These are phyloP conservation scores for Microplitis mediator DNA, from an alignment of 1,140 invertebrate species.

Conservation along the genomic window DNA sequence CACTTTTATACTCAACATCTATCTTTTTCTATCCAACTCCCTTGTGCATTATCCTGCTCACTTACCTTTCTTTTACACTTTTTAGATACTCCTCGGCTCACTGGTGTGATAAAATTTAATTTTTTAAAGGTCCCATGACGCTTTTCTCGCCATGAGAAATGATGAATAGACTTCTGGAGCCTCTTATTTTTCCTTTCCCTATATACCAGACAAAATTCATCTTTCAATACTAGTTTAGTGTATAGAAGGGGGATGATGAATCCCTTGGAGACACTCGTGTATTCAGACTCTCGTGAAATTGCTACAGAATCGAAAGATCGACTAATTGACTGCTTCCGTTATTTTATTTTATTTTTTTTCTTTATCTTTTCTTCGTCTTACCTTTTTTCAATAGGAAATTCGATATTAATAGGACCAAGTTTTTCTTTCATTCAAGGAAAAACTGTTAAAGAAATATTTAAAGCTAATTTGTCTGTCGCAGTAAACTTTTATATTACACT, in stretches of 20 bases:
- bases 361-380: too few relatives aligned
- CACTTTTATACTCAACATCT: neutral
- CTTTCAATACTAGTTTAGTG: neutral
- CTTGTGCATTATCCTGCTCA: neutral
- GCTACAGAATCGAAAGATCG: constrained; percentile 27
- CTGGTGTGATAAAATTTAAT: constrained; percentile 32
- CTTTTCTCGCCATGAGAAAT: constrained; percentile 7
- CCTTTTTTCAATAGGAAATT: constrained; percentile 9
- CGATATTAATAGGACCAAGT: neutral
- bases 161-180: constrained; percentile 11
- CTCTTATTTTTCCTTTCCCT: neutral
- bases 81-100: neutral
- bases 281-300: constrained; percentile 1
- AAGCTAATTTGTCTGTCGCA: constrained; percentile 23
- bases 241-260: neutral
- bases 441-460: neutral
- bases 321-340: constrained; percentile 46
- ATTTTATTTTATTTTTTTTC: neutral
- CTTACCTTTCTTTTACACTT: neutral
- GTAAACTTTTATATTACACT: constrained; percentile 33
- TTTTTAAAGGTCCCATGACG: constrained; percentile 18
- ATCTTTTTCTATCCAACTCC: neutral
- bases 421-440: neutral
- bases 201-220: constrained; percentile 1
- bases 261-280: neutral